Conservation (phyloP, 2,797 vertebrate species). For the Galagoides demidoff region DNA sequence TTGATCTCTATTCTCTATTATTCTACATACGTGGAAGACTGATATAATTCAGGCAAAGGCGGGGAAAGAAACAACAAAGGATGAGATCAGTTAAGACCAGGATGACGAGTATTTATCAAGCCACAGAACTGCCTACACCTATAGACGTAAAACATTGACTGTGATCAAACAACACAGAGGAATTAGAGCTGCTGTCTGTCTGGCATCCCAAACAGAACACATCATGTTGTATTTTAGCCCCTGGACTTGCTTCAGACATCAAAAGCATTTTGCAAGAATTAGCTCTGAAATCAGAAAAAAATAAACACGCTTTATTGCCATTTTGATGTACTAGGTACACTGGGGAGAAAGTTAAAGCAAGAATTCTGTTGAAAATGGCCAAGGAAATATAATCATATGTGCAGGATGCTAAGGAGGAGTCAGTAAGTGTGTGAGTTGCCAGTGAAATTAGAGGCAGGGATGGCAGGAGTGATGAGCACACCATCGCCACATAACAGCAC, state of each 20-base stretch:
- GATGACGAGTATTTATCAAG: neutral
- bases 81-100: neutral
- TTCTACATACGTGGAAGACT: neutral
- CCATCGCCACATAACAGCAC: neutral
- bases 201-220: neutral
- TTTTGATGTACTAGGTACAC: neutral
- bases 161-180: neutral
- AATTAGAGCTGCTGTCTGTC: neutral
- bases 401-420: neutral
- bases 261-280: slow-evolving; percentile 17
- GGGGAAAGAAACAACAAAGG: neutral
- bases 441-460: neutral
- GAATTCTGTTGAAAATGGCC: neutral
- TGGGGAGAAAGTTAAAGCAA: neutral
- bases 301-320: neutral
- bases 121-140: neutral
- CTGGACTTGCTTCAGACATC: neutral
- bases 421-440: neutral
- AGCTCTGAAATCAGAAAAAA: slow-evolving; percentile 24
- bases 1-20: neutral
- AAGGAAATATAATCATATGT: neutral
- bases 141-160: neutral
- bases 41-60: neutral
- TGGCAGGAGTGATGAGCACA: neutral
- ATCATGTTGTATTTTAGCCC: neutral